Evolutionary conservation across 2,888 invertebrate species (phyloP).

Genomic region (Therioaphis trifolii): DNA sequence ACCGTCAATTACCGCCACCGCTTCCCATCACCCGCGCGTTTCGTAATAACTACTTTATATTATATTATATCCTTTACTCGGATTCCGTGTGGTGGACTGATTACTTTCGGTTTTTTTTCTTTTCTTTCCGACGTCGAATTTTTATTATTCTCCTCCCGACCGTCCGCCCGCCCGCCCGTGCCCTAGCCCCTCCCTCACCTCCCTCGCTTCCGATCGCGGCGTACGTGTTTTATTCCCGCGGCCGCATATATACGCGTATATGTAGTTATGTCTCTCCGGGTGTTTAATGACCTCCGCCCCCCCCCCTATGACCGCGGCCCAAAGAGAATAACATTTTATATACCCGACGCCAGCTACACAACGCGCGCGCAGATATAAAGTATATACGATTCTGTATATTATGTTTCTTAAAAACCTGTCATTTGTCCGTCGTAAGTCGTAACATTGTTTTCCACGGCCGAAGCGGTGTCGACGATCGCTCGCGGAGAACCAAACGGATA

Average conservation of each 20-base stretch:
- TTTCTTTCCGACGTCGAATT: constrained; percentile 26
- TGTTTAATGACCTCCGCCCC: constrained; percentile 54
- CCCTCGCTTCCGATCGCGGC: background rate
- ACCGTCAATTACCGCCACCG: constrained; percentile 59
- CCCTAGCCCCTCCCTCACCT: background rate
- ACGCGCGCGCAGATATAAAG: background rate
- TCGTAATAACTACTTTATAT: constrained; percentile 60
- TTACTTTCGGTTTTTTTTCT: constrained; percentile 58
- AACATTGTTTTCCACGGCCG: constrained; percentile 33
- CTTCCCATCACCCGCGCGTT: constrained; percentile 54
- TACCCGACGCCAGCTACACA: too few species aligned
- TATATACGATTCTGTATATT: constrained; percentile 15
- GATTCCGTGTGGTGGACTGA: constrained; percentile 49
- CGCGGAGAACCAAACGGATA: constrained; percentile 7
- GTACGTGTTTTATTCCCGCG: constrained; percentile 27
- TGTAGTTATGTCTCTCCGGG: constrained; percentile 39
- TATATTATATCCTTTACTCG: background rate
- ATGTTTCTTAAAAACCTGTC: constrained; percentile 52
- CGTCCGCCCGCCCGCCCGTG: background rate
- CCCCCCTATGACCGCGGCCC: background rate
- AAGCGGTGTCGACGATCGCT: background rate
- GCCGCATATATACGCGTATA: background rate
- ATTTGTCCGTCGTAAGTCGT: constrained; percentile 53
- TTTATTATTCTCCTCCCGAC: background rate
- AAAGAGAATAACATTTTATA: background rate